phyloP scores from a whole-genome alignment of 2,888 invertebrate genomes.

The Metellina segmentata region DNA sequence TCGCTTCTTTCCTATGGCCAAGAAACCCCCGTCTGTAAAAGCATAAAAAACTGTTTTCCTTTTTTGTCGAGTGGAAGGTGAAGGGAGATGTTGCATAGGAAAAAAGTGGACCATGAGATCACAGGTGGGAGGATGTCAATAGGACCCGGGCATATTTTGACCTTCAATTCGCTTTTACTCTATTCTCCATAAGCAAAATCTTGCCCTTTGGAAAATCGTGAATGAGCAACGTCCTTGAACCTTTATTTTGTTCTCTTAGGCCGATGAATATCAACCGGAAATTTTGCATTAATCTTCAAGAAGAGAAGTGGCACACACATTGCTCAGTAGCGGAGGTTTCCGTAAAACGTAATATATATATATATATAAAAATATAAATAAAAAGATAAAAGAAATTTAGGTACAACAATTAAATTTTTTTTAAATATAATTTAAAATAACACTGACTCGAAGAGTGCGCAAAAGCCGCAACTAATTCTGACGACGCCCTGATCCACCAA shows the following conservation, averaged over 20 bases:
- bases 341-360: not conserved
- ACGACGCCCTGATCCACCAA: too few species aligned
- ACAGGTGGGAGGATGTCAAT: constrained; percentile 68
- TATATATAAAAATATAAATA: too few species aligned
- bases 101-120: constrained; percentile 50
- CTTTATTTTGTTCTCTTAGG: constrained; percentile 1
- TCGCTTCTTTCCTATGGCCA: constrained; percentile 54
- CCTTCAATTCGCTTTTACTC: constrained; percentile 53
- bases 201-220: not conserved
- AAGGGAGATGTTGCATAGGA: constrained; percentile 9
- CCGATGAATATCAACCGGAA: not conserved
- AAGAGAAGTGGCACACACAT: not conserved
- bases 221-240: constrained; percentile 40
- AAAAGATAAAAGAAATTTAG: too few species aligned
- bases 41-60: constrained; percentile 29
- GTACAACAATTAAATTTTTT: too few species aligned
- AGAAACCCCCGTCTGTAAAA: constrained; percentile 32
- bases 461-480: too few species aligned
- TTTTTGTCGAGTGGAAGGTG: constrained; percentile 5
- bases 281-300: not conserved
- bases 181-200: constrained; percentile 43
- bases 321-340: not conserved
- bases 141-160: constrained; percentile 22
- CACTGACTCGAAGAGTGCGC: too few species aligned
- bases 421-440: too few species aligned